Evolutionary conservation across 2,797 vertebrate species (phyloP).

Genomic region (Bovichtus diacanthus): DNA sequence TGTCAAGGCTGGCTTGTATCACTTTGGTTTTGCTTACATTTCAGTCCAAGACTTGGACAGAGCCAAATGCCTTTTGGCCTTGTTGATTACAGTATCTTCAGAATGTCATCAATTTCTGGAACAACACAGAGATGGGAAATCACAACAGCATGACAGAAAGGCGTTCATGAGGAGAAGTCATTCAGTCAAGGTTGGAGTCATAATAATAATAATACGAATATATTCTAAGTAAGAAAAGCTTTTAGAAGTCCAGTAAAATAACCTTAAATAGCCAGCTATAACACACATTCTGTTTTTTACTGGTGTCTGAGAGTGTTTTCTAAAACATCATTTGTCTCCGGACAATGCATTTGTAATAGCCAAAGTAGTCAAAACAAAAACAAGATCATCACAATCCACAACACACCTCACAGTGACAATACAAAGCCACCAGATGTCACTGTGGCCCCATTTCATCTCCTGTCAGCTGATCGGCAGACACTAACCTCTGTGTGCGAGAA

Average conservation of each 20-base stretch:
- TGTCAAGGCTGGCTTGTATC: conserved; percentile 70
- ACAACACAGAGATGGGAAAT: conserved; percentile 23
- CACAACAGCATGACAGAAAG: not conserved
- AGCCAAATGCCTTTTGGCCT: conserved; percentile 20
- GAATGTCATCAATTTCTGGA: conserved; percentile 26
- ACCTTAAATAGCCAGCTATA: not conserved
- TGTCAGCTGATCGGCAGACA: conserved; percentile 4
- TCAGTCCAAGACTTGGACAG: conserved; percentile 13
- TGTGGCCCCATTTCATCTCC: conserved; percentile 71
- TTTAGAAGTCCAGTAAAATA: conserved; percentile 8
- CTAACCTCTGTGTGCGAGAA: conserved; percentile 38
- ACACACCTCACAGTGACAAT: not conserved
- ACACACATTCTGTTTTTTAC: not conserved
- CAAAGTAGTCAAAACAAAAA: not conserved
- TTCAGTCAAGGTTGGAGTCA: conserved; percentile 28
- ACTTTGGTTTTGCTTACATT: conserved; percentile 25
- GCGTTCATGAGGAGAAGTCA: conserved; percentile 16
- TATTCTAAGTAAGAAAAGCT: not conserved
- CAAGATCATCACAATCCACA: not conserved
- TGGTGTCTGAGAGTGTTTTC: not conserved
- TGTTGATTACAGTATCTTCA: conserved; percentile 48
- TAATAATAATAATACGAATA: not conserved
- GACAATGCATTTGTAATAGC: not conserved
- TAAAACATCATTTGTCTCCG: not conserved
- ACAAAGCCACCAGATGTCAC: conserved; percentile 84